Percentiles rank a stretch among this genome's conserved stretches.
These are phyloP conservation scores for Dallia pectoralis DNA, from an alignment of 2,797 vertebrate genomes.

Conservation along the genomic window DNA sequence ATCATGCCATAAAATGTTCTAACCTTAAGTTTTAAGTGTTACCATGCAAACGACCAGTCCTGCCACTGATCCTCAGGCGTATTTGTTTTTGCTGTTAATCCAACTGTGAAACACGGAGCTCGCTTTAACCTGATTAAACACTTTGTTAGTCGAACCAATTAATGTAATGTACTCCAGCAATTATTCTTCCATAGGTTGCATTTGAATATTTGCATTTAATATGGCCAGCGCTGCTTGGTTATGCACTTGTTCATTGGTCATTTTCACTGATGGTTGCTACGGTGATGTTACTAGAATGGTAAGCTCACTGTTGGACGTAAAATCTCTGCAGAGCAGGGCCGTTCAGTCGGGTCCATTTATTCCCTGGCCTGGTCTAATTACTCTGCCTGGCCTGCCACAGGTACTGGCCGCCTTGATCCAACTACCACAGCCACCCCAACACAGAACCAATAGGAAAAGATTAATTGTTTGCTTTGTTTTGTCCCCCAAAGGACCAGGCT, in stretches of 20 bases:
- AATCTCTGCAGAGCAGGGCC: conserved; percentile 77
- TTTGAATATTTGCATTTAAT: conserved; percentile 88
- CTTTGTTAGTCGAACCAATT: conserved; percentile 83
- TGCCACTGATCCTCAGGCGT: conserved; percentile 45
- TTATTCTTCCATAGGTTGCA: conserved; percentile 83
- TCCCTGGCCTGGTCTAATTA: conserved; percentile 77
- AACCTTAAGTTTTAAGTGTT: too few relatives aligned
- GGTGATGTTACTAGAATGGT: conserved; percentile 78
- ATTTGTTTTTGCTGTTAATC: conserved; percentile 48
- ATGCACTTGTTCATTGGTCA: conserved; percentile 78
- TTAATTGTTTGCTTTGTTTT: conserved; percentile 97
- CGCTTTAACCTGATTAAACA: conserved; percentile 82
- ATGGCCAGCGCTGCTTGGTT: conserved; percentile 85
- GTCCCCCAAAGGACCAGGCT: conserved; percentile 84
- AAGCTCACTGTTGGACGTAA: conserved; percentile 74
- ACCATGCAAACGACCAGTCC: conserved; percentile 38
- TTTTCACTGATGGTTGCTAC: conserved; percentile 71
- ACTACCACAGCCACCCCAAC: conserved; percentile 72
- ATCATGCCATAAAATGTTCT: too few relatives aligned
- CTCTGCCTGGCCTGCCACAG: conserved; percentile 58
- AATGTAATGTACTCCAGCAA: conserved; percentile 84
- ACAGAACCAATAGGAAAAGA: conserved; percentile 88
- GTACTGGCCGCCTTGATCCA: conserved; percentile 41
- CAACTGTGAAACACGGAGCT: conserved; percentile 43
- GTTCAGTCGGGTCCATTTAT: conserved; percentile 66